Evolutionary conservation across 2,888 invertebrate genomes (phyloP), one percentile per base, ranked within the genome.

Genomic region (Maniola hyperantus): DNA sequence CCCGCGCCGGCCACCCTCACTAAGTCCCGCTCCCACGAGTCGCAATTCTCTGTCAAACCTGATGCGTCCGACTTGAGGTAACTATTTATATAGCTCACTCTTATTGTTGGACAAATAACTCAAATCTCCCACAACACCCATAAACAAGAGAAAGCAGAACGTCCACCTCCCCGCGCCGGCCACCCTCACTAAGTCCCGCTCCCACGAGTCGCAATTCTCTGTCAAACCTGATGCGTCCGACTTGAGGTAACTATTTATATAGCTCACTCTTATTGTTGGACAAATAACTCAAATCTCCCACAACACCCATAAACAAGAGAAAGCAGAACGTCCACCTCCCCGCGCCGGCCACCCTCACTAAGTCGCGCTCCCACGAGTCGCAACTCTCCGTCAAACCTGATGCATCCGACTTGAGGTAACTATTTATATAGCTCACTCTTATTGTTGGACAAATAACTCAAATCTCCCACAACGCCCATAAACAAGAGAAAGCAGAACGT

Each of bases 21-120:
- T 68, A 97, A 98, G 89, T 98, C 98, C 71, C 96, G 97, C 81
- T 98, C 98, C 53, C 97, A 98, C 86, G 98, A 98, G 90, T 97
- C 97, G 13, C 97, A 98, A 85, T 93, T 97, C 70, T 96, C 95
- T 7, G 95, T 94, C 62, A 73, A 85, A 66, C 88, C 89, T 0
- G 87, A 89, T 71, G 84, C 86, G 0, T 83, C 86, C 0, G 89
- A 91, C 70, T 84, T 85, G 26, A 89, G 90, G 91, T 88, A 48
- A 33, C 51, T 51, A 51, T 51, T 20, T 5, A 11, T 10, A 39
- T 2, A 10, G 26, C 26, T 26, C 26, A 26, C 26, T 26, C 4
- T 26, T 26, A 42, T 11, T 5, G 18, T 36, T n/a, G 4, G 20
- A 26, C n/a, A 10, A 18, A 57, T 11, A 34, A 8, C 20, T 42